A percentile compares a stretch with the other conserved stretches of the same genome.
Conservation (phyloP, 2,113 vertebrate species). For the Pelodiscus sinensis region DNA sequence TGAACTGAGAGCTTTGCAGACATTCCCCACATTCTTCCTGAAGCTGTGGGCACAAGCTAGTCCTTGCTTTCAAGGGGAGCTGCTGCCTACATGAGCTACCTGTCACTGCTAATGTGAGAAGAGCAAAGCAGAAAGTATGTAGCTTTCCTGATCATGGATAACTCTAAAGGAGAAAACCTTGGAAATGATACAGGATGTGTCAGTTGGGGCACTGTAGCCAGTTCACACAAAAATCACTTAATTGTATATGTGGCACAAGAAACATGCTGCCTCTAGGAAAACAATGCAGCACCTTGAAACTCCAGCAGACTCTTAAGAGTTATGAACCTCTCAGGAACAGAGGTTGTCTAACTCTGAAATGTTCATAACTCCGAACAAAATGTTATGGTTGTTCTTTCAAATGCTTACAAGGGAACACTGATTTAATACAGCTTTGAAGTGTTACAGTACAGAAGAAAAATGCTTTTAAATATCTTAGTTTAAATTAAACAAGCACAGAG, state of each 20-base stretch:
- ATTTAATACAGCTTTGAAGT: too few species aligned
- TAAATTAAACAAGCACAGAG: too few species aligned
- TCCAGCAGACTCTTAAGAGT: too few species aligned
- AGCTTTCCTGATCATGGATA: neutral
- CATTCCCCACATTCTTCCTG: neutral
- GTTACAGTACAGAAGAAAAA: too few species aligned
- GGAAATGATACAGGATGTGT: neutral
- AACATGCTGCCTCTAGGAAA: neutral
- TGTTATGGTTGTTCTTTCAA: too few species aligned
- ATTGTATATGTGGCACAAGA: neutral
- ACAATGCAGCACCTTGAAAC: neutral
- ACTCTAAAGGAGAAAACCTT: neutral
- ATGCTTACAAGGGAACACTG: too few species aligned
- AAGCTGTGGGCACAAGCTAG: neutral
- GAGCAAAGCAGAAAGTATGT: neutral
- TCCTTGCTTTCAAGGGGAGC: neutral
- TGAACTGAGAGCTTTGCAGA: neutral
- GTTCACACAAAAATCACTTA: neutral
- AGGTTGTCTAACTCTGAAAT: too few species aligned
- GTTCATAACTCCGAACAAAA: too few species aligned
- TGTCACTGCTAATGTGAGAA: neutral
- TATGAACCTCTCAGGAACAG: too few species aligned
- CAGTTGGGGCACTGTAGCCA: neutral
- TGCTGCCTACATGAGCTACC: neutral
- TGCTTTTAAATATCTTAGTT: too few species aligned